Conservation (phyloP, 2,888 invertebrate species). For the Hypercompe scribonia region DNA sequence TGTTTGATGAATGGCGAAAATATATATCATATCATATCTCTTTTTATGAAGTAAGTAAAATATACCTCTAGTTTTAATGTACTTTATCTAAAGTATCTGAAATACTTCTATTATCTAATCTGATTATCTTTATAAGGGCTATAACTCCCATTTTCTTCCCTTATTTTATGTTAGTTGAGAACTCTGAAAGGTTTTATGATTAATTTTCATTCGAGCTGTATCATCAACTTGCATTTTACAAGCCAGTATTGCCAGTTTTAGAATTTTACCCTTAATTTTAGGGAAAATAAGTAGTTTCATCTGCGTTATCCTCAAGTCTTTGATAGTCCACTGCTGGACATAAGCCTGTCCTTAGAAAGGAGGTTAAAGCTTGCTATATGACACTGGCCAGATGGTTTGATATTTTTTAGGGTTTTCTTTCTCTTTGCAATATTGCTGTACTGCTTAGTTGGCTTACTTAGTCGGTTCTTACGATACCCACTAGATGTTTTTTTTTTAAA, state of each 20-base stretch:
- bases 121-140: neutral
- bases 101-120: neutral
- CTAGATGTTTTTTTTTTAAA: neutral
- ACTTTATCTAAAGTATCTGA: neutral
- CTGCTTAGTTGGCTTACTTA: too few species aligned
- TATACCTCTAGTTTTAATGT: neutral
- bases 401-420: too few species aligned
- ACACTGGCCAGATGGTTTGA: too few species aligned
- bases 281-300: neutral
- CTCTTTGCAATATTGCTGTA: too few species aligned
- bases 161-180: neutral
- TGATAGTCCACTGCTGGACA: too few species aligned
- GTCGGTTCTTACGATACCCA: too few species aligned
- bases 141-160: neutral
- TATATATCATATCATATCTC: neutral
- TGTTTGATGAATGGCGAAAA: too few species aligned
- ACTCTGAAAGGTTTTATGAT: neutral
- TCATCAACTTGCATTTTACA: neutral
- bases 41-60: neutral
- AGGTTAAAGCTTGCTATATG: too few species aligned
- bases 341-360: too few species aligned
- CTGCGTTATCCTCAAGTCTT: too few species aligned
- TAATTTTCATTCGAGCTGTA: neutral
- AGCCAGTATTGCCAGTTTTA: neutral
- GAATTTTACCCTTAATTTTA: neutral